phyloP scores from a whole-genome alignment of 1,140 invertebrate genomes.

The Drosophila kikkawai region DNA sequence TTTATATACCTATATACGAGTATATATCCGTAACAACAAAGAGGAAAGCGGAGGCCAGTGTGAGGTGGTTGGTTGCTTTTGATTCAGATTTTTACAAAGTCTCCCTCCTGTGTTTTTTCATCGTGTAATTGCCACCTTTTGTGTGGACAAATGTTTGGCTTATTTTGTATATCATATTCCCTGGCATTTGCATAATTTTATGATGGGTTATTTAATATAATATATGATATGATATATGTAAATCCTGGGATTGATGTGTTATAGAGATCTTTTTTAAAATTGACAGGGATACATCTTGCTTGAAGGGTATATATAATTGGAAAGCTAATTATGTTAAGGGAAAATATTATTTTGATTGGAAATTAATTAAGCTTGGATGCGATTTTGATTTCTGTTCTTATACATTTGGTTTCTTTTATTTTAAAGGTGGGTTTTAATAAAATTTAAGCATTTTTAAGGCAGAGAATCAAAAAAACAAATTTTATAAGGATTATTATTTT shows the following conservation, averaged over 20 bases:
- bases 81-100: conserved; percentile 37
- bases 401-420: background rate
- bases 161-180: conserved; percentile 73
- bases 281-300: conserved; percentile 1
- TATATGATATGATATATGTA: conserved; percentile 45
- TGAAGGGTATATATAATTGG: background rate
- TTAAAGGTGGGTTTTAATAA: no score
- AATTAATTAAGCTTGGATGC: conserved; percentile 4
- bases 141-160: conserved; percentile 61
- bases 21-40: conserved; percentile 48
- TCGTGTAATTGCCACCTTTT: conserved; percentile 75
- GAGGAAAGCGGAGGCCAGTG: background rate
- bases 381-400: background rate
- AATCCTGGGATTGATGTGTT: conserved; percentile 7
- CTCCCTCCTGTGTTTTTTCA: conserved; percentile 25
- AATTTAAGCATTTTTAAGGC: background rate
- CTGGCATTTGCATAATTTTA: conserved; percentile 57
- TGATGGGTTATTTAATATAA: conserved; percentile 20
- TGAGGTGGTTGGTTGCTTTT: conserved; percentile 67
- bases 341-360: background rate
- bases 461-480: no score
- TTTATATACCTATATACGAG: conserved; percentile 11
- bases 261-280: conserved; percentile 12
- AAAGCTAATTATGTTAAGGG: background rate
- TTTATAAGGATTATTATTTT: no score